These are phyloP conservation scores for Xestobium rufovillosum DNA, from an alignment of 2,888 invertebrate species.

Conservation along the genomic window DNA sequence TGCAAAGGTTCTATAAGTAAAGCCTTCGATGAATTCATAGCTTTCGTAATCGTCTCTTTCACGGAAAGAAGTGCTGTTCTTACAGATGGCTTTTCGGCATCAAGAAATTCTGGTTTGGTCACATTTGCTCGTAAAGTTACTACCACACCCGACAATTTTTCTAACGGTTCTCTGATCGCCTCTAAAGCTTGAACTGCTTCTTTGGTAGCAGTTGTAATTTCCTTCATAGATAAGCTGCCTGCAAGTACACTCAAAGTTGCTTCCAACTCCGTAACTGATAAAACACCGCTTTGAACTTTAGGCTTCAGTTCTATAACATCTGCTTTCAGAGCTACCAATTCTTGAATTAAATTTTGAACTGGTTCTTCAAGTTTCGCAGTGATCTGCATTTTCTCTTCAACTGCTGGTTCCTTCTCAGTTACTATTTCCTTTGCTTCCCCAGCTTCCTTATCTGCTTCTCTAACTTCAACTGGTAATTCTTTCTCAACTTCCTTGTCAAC, in stretches of 20 bases:
- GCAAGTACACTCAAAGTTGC: too few species aligned
- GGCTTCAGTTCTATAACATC: neutral
- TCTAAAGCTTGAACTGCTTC: conserved; percentile 1
- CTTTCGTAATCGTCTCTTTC: conserved; percentile 1
- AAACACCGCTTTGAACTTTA: conserved; percentile 3
- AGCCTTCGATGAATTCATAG: too few species aligned
- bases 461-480: neutral
- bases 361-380: too few species aligned
- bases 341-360: too few species aligned
- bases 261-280: conserved; percentile 4
- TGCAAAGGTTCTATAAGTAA: neutral
- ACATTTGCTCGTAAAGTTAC: conserved; percentile 4
- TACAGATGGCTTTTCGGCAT: neutral
- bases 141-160: conserved; percentile 8
- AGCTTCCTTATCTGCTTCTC: too few species aligned
- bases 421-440: too few species aligned
- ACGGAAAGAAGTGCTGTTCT: neutral
- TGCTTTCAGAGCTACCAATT: neutral
- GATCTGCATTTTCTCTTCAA: neutral
- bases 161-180: conserved; percentile 9
- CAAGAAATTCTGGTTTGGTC: conserved; percentile 1
- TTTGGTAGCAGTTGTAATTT: neutral
- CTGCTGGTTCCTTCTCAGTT: neutral
- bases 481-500: neutral
- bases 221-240: neutral